These are phyloP conservation scores for Artibeus lituratus DNA, from an alignment of 2,797 vertebrate genomes.

Conservation along the genomic window DNA sequence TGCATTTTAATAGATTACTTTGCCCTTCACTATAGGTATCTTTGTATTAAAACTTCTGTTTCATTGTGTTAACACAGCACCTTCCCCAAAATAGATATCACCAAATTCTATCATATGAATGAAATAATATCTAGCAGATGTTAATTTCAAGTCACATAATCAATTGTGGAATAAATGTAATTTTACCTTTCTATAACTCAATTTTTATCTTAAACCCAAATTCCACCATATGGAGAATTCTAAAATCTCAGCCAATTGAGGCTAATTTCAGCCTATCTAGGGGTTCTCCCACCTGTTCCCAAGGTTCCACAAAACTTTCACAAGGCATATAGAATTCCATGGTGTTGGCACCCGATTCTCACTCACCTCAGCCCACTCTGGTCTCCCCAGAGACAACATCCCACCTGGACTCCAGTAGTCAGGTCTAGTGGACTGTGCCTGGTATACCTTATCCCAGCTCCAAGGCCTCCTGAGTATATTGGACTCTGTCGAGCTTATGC, in stretches of 20 bases:
- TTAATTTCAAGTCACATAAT: slow-evolving; percentile 15
- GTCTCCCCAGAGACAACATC: neutral
- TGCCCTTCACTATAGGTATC: neutral
- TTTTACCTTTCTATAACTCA: slow-evolving; percentile 3
- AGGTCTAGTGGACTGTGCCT: neutral
- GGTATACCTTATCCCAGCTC: neutral
- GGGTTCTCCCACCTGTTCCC: neutral
- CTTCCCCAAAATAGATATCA: neutral
- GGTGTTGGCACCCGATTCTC: neutral
- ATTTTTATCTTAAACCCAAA: slow-evolving; percentile 24
- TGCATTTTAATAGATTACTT: neutral
- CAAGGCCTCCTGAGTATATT: neutral
- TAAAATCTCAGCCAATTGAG: neutral
- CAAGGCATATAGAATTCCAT: neutral
- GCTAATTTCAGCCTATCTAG: neutral
- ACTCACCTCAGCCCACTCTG: neutral
- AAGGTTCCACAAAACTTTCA: neutral
- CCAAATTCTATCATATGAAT: neutral
- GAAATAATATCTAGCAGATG: neutral
- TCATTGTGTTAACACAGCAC: neutral
- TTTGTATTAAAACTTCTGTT: neutral
- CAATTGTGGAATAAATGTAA: neutral
- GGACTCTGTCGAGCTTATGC: neutral
- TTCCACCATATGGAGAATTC: neutral
- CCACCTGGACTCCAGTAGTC: neutral